Evolutionary conservation across 2,113 vertebrate genomes (phyloP), one percentile per base, ranked within the genome.

Genomic region (Microtus montanus): DNA sequence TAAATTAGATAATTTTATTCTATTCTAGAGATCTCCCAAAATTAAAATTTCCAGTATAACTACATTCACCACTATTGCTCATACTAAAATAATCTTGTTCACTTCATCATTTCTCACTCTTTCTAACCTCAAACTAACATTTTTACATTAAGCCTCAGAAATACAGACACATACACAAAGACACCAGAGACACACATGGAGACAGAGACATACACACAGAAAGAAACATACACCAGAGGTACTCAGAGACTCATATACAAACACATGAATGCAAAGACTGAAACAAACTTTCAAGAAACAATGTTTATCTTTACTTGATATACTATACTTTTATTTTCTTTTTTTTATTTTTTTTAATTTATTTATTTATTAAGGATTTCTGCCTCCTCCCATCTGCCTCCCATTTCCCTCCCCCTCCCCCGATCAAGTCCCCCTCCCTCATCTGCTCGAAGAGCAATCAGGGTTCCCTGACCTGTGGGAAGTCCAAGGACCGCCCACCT

Each of bases 251-350:
- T 63, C 80, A 63, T 41, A 63, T 58, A 83, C n/a, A 83, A 6
- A 84, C 54, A 63, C 35, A 63, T 44, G 28, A 47, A 85, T 41
- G 30, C 19, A 58, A 63, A 64, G 26, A 64, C 35, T n/a, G 33
- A 58, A n/a, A 61, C 35, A 61, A 61, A 63, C 63, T 63, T 82
- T 83, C 54, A 97, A 90, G 73, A 90, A 92, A 90, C 5, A 95
- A 38, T 70, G 44, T 89, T 82, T 66, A 88, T 17, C 61, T 58
- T 94, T 82, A 91, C 49, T 79, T 61, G 7, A 66, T 66, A 20
- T 80, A 94, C 87, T 71, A 68, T 0, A 66, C 1, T 94, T 78
- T 35, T 92, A 88, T 84, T 91, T 41, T 41, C 38, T 41, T 41
- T 41, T 41, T 41, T 41, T 41, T 41, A 41, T 41, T 41, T 41